Conservation (phyloP, 1,140 invertebrate genomes). For the Adelges cooleyi region DNA sequence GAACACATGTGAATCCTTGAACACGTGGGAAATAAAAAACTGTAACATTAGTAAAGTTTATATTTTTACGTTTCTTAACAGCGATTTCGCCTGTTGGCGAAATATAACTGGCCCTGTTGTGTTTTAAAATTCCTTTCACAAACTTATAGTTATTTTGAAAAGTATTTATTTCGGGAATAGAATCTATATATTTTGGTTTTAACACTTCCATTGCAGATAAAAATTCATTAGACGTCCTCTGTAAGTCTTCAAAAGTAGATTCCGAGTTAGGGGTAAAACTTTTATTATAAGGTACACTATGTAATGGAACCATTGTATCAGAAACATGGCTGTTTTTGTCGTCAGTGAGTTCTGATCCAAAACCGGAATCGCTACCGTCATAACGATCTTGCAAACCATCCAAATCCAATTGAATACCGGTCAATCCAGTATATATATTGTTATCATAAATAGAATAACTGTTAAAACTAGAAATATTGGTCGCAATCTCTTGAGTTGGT, state of each 20-base stretch:
- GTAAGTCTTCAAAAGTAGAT: constrained; percentile 21
- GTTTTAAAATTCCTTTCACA: constrained; percentile 46
- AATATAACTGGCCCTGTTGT: constrained; percentile 28
- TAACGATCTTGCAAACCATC: constrained; percentile 42
- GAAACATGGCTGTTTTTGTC: constrained; percentile 33
- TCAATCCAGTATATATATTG: background rate
- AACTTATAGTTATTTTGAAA: constrained; percentile 28
- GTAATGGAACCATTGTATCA: background rate
- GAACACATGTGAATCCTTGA: constrained; percentile 96
- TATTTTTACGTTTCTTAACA: constrained; percentile 56
- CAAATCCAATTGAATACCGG: constrained; percentile 4
- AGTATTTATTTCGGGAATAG: background rate
- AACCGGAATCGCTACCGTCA: constrained; percentile 68
- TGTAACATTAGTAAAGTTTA: constrained; percentile 83
- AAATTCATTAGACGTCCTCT: constrained; percentile 27
- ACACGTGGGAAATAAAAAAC: constrained; percentile 90
- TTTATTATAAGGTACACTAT: constrained; percentile 3
- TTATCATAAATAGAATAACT: background rate
- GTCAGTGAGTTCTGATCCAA: constrained; percentile 44
- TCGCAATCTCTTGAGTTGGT: background rate
- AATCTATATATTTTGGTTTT: constrained; percentile 12
- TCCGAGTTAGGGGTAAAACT: background rate
- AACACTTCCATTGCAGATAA: constrained; percentile 28
- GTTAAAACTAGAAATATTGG: background rate
- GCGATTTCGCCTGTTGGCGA: background rate